Evolutionary conservation across 2,113 vertebrate species (phyloP).

Genomic region (Pipa parva): DNA sequence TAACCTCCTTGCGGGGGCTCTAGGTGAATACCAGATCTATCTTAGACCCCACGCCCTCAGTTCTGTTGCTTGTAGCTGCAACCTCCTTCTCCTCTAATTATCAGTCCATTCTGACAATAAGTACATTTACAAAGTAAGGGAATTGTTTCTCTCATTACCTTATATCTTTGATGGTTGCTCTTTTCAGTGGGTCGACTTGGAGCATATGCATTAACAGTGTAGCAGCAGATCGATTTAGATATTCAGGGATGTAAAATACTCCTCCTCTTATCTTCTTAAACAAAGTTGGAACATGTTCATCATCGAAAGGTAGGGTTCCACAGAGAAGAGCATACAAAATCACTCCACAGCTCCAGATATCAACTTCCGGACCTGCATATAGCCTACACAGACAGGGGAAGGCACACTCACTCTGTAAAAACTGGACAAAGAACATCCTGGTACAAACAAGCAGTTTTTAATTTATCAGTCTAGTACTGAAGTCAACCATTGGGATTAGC

Average conservation of each 20-base stretch:
- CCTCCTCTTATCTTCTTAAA: slow-evolving; percentile 98
- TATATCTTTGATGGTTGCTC: slow-evolving; percentile 97
- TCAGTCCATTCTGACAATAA: too few species aligned
- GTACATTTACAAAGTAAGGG: not conserved
- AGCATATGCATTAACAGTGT: slow-evolving; percentile 93
- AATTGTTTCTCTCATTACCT: slow-evolving; percentile 61
- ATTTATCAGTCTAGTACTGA: too few species aligned
- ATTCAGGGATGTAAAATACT: slow-evolving; percentile 97
- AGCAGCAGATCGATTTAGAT: slow-evolving; percentile 87
- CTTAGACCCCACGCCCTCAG: too few species aligned
- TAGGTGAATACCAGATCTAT: too few species aligned
- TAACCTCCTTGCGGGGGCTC: too few species aligned
- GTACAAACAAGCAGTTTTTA: too few species aligned
- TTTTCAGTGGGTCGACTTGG: slow-evolving; percentile 93
- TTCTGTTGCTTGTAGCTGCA: too few species aligned
- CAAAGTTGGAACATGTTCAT: slow-evolving; percentile 91
- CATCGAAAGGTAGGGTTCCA: slow-evolving; percentile 93
- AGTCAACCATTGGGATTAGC: too few species aligned
- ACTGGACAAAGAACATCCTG: too few species aligned
- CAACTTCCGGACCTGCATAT: slow-evolving; percentile 94
- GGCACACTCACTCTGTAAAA: too few species aligned
- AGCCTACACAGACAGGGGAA: slow-evolving; percentile 60
- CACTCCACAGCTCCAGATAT: slow-evolving; percentile 97
- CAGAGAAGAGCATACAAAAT: slow-evolving; percentile 95
- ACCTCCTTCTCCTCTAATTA: too few species aligned